A percentile compares a stretch with the other conserved stretches of the same genome.
Evolutionary conservation across 2,888 invertebrate genomes (phyloP).

Genomic region (Ophion obscuratus): DNA sequence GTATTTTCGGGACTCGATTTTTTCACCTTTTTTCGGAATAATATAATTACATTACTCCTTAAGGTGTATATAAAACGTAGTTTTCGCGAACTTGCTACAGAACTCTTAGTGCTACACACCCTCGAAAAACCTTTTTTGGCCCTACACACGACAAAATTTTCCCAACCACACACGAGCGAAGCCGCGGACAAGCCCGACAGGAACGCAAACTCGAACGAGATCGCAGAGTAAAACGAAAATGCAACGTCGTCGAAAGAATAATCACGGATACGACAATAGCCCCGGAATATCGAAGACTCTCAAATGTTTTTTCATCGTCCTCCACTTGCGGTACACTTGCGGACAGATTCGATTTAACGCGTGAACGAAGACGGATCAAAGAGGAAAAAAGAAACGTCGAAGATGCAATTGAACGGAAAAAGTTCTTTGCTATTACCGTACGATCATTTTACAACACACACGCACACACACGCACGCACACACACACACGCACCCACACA

Average conservation of each 20-base stretch:
- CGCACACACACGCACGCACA: background rate
- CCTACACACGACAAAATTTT: background rate
- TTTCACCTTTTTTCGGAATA: too few relatives aligned
- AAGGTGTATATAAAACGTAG: background rate
- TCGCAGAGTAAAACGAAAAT: background rate
- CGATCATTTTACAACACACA: background rate
- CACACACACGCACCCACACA: too few relatives aligned
- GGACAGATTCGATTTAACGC: conserved; percentile 22
- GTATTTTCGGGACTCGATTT: too few relatives aligned
- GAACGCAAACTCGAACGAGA: background rate
- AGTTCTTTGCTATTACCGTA: conserved; percentile 13
- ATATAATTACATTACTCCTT: too few relatives aligned
- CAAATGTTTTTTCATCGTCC: background rate
- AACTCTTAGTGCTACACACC: background rate
- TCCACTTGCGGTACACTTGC: background rate
- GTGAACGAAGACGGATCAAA: conserved; percentile 8
- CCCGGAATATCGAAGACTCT: background rate
- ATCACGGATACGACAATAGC: background rate
- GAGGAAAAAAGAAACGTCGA: conserved; percentile 5
- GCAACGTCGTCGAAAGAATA: background rate
- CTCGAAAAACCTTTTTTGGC: background rate
- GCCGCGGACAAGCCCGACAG: too few relatives aligned
- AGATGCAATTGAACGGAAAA: conserved; percentile 14
- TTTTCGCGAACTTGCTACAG: background rate
- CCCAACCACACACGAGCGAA: background rate